phyloP scores from a whole-genome alignment of 2,797 vertebrate genomes.

The Pitangus sulphuratus region DNA sequence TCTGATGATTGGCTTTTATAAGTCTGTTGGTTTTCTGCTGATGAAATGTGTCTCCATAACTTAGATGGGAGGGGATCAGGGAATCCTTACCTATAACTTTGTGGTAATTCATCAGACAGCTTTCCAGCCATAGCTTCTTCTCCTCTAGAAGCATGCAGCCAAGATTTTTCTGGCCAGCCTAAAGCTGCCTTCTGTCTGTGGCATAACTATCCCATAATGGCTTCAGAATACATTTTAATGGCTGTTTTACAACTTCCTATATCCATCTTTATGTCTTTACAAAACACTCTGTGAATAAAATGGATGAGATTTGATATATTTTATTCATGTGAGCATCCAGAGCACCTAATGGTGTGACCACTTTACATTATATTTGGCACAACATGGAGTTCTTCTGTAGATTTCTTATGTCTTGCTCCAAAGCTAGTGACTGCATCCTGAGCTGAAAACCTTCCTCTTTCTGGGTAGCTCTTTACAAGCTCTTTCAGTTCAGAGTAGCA shows the following conservation, averaged over 20 bases:
- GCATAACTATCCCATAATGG: neutral
- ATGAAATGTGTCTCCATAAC: neutral
- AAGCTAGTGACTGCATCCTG: neutral
- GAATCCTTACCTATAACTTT: neutral
- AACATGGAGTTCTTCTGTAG: neutral
- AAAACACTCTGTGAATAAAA: slow-evolving; percentile 21
- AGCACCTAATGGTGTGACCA: neutral
- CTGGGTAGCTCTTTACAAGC: neutral
- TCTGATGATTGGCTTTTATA: neutral
- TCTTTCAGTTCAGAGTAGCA: neutral
- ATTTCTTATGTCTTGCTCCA: neutral
- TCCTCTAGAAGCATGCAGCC: neutral
- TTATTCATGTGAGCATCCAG: slow-evolving; percentile 37
- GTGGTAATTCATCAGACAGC: neutral
- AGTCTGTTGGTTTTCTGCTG: neutral
- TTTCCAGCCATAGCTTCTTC: neutral
- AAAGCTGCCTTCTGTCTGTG: neutral
- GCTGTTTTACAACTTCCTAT: slow-evolving; percentile 19
- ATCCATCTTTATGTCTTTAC: neutral
- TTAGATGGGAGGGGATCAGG: neutral
- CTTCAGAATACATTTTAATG: slow-evolving; percentile 27
- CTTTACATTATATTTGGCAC: neutral
- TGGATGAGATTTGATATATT: slow-evolving; percentile 1
- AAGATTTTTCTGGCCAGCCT: neutral
- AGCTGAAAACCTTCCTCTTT: neutral